Evolutionary conservation across 1,140 invertebrate species (phyloP).

Genomic region (Bactericera cockerelli): DNA sequence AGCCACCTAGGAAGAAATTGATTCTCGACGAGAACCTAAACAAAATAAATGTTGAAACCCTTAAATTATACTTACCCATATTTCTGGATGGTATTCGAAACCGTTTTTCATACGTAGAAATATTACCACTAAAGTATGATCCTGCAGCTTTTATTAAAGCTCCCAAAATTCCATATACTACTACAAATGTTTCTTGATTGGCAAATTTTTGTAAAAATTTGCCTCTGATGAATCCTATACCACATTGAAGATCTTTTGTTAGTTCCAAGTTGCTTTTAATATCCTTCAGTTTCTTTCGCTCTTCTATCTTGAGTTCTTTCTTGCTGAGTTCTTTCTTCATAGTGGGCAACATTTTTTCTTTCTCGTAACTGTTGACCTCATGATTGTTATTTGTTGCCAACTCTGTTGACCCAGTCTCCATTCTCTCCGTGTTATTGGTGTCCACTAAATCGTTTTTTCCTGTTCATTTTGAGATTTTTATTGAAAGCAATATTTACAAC

Average conservation of each 20-base stretch:
- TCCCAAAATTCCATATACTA: slow-evolving; percentile 54
- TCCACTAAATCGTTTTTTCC: too few relatives aligned
- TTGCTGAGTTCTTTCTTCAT: slow-evolving; percentile 6
- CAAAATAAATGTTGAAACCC: too few relatives aligned
- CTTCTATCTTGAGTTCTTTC: slow-evolving; percentile 1
- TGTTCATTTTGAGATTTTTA: too few relatives aligned
- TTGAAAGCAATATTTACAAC: too few relatives aligned
- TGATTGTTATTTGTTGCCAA: too few relatives aligned
- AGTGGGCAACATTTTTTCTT: background rate
- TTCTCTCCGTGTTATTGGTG: too few relatives aligned
- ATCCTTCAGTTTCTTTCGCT: background rate
- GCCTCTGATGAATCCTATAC: slow-evolving; percentile 41
- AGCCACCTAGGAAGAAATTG: too few relatives aligned
- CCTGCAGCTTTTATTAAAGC: slow-evolving; percentile 57
- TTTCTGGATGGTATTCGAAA: slow-evolving; percentile 62
- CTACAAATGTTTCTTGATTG: slow-evolving; percentile 56
- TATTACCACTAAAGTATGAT: slow-evolving; percentile 58
- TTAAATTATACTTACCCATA: slow-evolving; percentile 40
- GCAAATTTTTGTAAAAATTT: slow-evolving; percentile 45
- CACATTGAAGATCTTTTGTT: slow-evolving; percentile 29
- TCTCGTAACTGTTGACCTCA: background rate
- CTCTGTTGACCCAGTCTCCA: too few relatives aligned
- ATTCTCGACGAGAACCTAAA: too few relatives aligned
- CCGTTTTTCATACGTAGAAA: slow-evolving; percentile 63
- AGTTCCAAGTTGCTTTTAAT: background rate